Conservation (phyloP, 2,888 invertebrate genomes). For the Pyrrhia umbra region DNA sequence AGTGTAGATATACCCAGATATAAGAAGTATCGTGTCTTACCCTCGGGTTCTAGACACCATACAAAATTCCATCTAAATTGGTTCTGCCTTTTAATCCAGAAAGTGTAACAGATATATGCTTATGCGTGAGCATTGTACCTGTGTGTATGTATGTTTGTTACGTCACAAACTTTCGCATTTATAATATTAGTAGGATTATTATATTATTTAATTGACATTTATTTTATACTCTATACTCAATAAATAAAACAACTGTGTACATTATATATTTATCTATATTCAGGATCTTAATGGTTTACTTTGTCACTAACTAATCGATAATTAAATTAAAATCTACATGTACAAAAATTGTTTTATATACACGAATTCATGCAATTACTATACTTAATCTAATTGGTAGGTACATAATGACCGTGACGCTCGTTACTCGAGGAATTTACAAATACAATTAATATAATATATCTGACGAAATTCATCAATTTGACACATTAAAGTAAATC, state of each 20-base stretch:
- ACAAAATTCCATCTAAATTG: too few species aligned
- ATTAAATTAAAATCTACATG: slow-evolving; percentile 89
- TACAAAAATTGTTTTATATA: slow-evolving; percentile 89
- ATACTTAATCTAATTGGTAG: slow-evolving; percentile 83
- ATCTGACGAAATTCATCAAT: slow-evolving; percentile 71
- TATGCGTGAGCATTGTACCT: too few species aligned
- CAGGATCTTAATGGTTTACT: slow-evolving; percentile 87
- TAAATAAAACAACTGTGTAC: slow-evolving; percentile 61
- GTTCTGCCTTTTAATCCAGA: too few species aligned
- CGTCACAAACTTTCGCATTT: too few species aligned
- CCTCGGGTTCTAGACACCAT: too few species aligned
- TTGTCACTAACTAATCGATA: slow-evolving; percentile 86
- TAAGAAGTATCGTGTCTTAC: too few species aligned
- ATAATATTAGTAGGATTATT: too few species aligned
- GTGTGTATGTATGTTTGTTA: too few species aligned
- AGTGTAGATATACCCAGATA: too few species aligned
- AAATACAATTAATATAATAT: slow-evolving; percentile 75
- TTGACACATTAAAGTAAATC: slow-evolving; percentile 73
- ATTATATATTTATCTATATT: slow-evolving; percentile 86
- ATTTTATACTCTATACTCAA: too few species aligned
- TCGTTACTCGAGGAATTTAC: slow-evolving; percentile 79
- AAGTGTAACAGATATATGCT: too few species aligned
- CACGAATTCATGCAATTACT: slow-evolving; percentile 85
- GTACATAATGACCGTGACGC: slow-evolving; percentile 75
- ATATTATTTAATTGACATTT: too few species aligned